Evolutionary conservation across 2,797 vertebrate genomes (phyloP).

Genomic region (Enteromius argenteus): DNA sequence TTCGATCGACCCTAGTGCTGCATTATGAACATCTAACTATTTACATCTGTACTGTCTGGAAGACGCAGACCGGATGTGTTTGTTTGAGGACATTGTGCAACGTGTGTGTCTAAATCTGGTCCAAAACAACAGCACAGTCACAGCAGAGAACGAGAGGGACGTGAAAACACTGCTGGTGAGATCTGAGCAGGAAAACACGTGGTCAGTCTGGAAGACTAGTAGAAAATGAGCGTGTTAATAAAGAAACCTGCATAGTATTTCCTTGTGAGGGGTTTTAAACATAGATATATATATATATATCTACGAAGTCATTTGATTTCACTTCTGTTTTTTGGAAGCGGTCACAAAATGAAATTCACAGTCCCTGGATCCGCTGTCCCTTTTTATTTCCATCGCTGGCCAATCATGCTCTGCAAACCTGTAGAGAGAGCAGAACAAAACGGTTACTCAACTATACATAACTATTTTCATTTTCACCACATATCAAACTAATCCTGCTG

Average conservation of each 20-base stretch:
- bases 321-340: neutral
- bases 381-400: neutral
- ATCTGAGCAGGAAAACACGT: neutral
- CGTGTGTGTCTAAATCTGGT: constrained; percentile 4
- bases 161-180: neutral
- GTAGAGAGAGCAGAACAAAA: constrained; percentile 10
- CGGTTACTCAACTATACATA: neutral
- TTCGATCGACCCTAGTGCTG: neutral
- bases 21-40: neutral
- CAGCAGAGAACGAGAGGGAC: neutral
- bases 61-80: constrained; percentile 19
- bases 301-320: neutral
- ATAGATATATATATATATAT: no score
- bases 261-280: constrained; percentile 1
- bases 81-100: constrained; percentile 42
- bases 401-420: neutral
- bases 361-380: neutral
- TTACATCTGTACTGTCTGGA: constrained; percentile 22
- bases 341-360: constrained; percentile 2
- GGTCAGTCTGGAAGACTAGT: constrained; percentile 15
- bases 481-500: no score
- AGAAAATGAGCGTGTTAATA: neutral
- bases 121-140: constrained; percentile 16
- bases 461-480: neutral
- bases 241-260: constrained; percentile 22